These are phyloP conservation scores for Zoanthus sociatus DNA, from an alignment of 92 coral and sea anemone genomes.

Conservation along the genomic window DNA sequence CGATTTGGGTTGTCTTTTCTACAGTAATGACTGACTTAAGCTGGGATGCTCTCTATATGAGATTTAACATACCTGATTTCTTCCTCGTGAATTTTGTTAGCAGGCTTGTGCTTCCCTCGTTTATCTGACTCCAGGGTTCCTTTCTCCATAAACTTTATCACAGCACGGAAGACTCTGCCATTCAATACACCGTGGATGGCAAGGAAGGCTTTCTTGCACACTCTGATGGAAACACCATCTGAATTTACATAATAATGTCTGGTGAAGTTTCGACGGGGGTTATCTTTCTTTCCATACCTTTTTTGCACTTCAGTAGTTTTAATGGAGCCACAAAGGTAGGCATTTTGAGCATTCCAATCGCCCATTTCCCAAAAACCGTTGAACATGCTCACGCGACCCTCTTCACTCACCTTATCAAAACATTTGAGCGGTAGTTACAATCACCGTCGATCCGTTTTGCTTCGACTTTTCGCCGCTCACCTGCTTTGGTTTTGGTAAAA, in stretches of 20 bases:
- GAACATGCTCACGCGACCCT: slow-evolving; percentile 49
- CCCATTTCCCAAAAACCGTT: slow-evolving; percentile 64
- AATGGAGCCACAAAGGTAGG: slow-evolving; percentile 60
- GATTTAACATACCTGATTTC: not conserved
- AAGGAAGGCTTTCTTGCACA: slow-evolving; percentile 63
- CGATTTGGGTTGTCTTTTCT: slow-evolving; percentile 42
- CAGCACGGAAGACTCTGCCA: slow-evolving; percentile 59
- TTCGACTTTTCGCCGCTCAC: slow-evolving; percentile 49
- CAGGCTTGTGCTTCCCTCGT: too few relatives aligned
- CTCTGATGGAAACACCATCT: slow-evolving; percentile 43
- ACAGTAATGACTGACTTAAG: slow-evolving; percentile 23
- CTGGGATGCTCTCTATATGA: slow-evolving; percentile 34
- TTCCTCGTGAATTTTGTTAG: too few relatives aligned
- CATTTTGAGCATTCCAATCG: slow-evolving; percentile 66
- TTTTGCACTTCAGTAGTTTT: slow-evolving; percentile 51
- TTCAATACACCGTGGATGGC: slow-evolving; percentile 54
- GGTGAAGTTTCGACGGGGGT: slow-evolving; percentile 50
- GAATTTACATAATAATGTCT: slow-evolving; percentile 54
- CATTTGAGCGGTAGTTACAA: slow-evolving; percentile 62
- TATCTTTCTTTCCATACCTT: slow-evolving; percentile 54
- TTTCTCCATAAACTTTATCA: not conserved
- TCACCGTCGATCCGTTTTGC: slow-evolving; percentile 58
- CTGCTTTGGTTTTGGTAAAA: slow-evolving; percentile 54
- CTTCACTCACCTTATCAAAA: slow-evolving; percentile 55
- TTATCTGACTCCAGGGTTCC: too few relatives aligned